Evolutionary conservation across 2,113 vertebrate species (phyloP).

Genomic region (Electrona antarctica): DNA sequence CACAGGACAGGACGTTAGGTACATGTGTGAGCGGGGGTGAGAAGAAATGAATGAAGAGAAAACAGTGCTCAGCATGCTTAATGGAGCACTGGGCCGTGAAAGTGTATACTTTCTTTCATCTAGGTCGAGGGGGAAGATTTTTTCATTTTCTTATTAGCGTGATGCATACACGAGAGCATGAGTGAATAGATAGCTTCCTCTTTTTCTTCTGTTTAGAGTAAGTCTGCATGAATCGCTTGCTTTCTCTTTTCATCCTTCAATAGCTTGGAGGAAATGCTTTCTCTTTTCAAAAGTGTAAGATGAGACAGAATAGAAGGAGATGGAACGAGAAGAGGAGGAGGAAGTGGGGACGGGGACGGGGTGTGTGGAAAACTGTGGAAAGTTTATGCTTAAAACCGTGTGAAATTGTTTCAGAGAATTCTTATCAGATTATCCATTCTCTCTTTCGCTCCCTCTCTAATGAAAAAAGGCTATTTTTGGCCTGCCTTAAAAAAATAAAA

Average conservation of each 20-base stretch:
- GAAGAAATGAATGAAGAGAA: slow-evolving; percentile 23
- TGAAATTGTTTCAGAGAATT: slow-evolving; percentile 72
- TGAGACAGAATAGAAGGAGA: slow-evolving; percentile 3
- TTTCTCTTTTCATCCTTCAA: slow-evolving; percentile 74
- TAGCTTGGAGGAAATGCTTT: neutral
- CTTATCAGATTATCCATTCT: slow-evolving; percentile 64
- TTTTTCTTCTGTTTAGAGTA: slow-evolving; percentile 22
- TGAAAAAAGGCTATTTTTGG: slow-evolving; percentile 68
- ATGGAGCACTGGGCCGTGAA: slow-evolving; percentile 29
- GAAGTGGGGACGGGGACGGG: neutral
- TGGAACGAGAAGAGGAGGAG: slow-evolving; percentile 13
- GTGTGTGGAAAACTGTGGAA: slow-evolving; percentile 46
- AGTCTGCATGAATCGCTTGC: slow-evolving; percentile 46
- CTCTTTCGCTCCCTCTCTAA: slow-evolving; percentile 42
- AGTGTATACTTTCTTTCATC: slow-evolving; percentile 43
- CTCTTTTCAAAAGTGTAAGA: slow-evolving; percentile 29
- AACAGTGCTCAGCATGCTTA: slow-evolving; percentile 19
- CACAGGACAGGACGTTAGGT: no score
- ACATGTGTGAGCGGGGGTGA: neutral
- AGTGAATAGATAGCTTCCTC: slow-evolving; percentile 31
- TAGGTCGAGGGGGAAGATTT: slow-evolving; percentile 11
- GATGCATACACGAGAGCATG: slow-evolving; percentile 13
- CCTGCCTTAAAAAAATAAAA: slow-evolving; percentile 21
- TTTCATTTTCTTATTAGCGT: slow-evolving; percentile 25
- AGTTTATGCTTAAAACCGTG: slow-evolving; percentile 64